Evolutionary conservation across 1,140 invertebrate species (phyloP), one percentile per base, ranked within the genome.

Genomic region (Orius laevigatus): DNA sequence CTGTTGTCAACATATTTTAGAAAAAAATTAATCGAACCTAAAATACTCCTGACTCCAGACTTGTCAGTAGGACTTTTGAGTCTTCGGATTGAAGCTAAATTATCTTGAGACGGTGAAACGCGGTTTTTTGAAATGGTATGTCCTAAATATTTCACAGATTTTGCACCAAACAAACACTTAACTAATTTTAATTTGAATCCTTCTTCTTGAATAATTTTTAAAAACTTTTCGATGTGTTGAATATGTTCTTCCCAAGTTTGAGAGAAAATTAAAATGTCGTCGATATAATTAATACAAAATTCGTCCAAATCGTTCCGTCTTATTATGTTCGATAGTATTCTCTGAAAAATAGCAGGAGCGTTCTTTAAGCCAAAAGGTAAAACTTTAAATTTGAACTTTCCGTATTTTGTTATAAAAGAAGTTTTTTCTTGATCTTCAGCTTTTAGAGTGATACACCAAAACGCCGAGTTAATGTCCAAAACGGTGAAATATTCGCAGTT

Each of bases 251-350:
- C 33, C 32, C 54, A 59, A 12, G 52, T 48, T 48, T 49, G 25
- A 20, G 56, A 52, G 43, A 47, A 50, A 53, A 57, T 53, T 48
- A 60, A 40, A 50, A 57, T 58, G 51, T 53, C 48, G 31, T 56
- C 59, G 14, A 54, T 53, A 40, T 51, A 45, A 63, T 65, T 66
- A 55, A 68, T 65, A 66, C 66, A 66, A 68, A 49, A 64, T 63
- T 46, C 64, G 63, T 10, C 67, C 63, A 12, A 57, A 52, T 41
- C 64, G 62, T 39, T 62, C 65, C 49, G 64, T 66, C 47, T 68
- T 65, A 48, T 68, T 59, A 56, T 66, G 39, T 50, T 50, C 3
- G 35, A 44, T n/a, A 59, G 41, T 39, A 59, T 56, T 48, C 65
- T 49, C 66, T 69, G 14, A 67, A 62, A 59, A 62, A 69, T 11